Evolutionary conservation across 2,888 invertebrate genomes (phyloP), one percentile per base, ranked within the genome.

Genomic region (Brassicogethes aeneus): DNA sequence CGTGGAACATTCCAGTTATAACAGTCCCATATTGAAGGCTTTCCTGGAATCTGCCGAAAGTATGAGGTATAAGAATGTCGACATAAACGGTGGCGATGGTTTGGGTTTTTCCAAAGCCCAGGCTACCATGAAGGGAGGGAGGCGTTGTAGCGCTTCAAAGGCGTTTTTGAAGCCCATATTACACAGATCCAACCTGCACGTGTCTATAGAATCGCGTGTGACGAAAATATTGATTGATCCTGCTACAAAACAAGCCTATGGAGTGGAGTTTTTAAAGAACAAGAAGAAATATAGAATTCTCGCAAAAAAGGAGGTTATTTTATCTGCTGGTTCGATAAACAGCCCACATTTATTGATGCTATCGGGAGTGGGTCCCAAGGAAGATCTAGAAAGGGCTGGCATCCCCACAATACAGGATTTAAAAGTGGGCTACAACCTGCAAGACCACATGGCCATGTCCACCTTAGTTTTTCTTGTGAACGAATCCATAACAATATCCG

Each of bases 271-370:
- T 55, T 51, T 72, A 1, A 84, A 83, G 61, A 71, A 76, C 45
- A 72, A 73, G 16, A 66, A 59, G 56, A 72, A 70, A 53, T 76
- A 67, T 44, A 53, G 60, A 2, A 70, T 74, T 1, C 60, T 65
- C 2, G 86, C 85, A 2, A 74, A 70, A 10, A 85, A 81, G 48
- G 91, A 88, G 66, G 76, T 92, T 1, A 75, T 92, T 39, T 65
- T 91, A 16, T 78, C 84, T 3, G 88, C 88, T 1, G 92, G 93
- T 2, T 70, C 85, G 0, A 79, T 93, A 16, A 88, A 86, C 50
- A 85, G 88, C 2, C 89, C 93, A 0, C 91, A 92, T 60, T 64
- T 93, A 2, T 65, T 93, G 34, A 84, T 91, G 86, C 63, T 91
- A 10, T 90, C 90, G 0, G 92, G 92, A 8, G 70, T 91, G 16